Evolutionary conservation across 2,888 invertebrate genomes (phyloP).

Genomic region (Augochlorella aurata): DNA sequence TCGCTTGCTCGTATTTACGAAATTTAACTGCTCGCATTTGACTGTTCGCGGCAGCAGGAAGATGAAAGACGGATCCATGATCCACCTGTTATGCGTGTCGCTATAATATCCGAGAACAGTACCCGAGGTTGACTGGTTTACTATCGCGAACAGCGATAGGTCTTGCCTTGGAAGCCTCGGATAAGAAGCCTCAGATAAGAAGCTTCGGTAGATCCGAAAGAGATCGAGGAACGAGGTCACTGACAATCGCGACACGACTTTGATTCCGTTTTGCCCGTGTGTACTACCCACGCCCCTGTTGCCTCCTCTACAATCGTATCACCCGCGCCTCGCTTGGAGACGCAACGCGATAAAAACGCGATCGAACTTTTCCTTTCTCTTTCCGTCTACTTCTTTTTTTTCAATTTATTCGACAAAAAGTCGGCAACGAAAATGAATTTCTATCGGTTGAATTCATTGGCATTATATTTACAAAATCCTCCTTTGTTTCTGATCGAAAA

Average conservation of each 20-base stretch:
- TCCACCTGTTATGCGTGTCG: slow-evolving; percentile 16
- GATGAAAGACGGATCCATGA: neutral
- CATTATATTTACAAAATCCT: neutral
- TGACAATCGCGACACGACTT: slow-evolving; percentile 40
- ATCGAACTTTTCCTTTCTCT: slow-evolving; percentile 8
- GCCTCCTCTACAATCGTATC: slow-evolving; percentile 26
- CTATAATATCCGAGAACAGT: slow-evolving; percentile 36
- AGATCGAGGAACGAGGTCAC: slow-evolving; percentile 55
- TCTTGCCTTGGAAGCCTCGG: slow-evolving; percentile 52
- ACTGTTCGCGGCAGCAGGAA: neutral
- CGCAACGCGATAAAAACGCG: slow-evolving; percentile 18
- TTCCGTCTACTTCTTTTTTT: neutral
- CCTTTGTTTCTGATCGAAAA: neutral
- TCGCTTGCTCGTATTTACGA: neutral
- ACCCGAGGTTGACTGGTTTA: slow-evolving; percentile 63
- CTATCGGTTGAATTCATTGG: neutral
- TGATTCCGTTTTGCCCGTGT: slow-evolving; percentile 43
- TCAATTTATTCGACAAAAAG: neutral
- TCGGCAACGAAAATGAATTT: neutral
- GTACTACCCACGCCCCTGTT: neutral
- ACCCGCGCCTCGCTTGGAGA: neutral
- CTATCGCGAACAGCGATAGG: slow-evolving; percentile 30
- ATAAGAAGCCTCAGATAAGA: slow-evolving; percentile 52
- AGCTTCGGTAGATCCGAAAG: slow-evolving; percentile 47
- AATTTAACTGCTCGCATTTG: neutral